Percentiles rank a stretch among this genome's conserved stretches.
Conservation (phyloP, 2,888 invertebrate species). For the Rhingia campestris region DNA sequence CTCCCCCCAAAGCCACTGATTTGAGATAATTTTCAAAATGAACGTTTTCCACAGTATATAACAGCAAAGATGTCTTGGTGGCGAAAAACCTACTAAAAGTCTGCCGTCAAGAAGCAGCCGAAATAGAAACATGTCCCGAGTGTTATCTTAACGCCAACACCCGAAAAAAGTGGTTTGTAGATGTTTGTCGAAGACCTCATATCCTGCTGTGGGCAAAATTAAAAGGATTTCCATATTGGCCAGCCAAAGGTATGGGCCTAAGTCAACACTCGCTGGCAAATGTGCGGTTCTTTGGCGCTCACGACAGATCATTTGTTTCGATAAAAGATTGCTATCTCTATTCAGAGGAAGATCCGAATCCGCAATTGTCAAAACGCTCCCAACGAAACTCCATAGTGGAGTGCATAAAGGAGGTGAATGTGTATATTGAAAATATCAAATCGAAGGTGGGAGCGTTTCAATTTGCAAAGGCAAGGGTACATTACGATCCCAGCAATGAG, state of each 20-base stretch:
- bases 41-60: slow-evolving; percentile 84
- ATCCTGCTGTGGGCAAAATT: slow-evolving; percentile 97
- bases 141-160: slow-evolving; percentile 95
- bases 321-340: slow-evolving; percentile 92
- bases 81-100: slow-evolving; percentile 92
- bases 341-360: slow-evolving; percentile 89
- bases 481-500: slow-evolving; percentile 86
- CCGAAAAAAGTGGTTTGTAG: slow-evolving; percentile 93
- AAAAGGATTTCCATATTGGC: slow-evolving; percentile 98
- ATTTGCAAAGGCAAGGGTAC: slow-evolving; percentile 88
- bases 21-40: neutral
- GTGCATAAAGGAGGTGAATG: slow-evolving; percentile 88
- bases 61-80: slow-evolving; percentile 89
- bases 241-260: slow-evolving; percentile 93
- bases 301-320: slow-evolving; percentile 96
- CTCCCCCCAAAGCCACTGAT: neutral
- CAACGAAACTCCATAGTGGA: slow-evolving; percentile 85
- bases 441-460: slow-evolving; percentile 88
- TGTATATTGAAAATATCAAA: slow-evolving; percentile 89
- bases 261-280: slow-evolving; percentile 89
- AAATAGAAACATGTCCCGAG: slow-evolving; percentile 96
- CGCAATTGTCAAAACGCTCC: slow-evolving; percentile 79
- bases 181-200: slow-evolving; percentile 95
- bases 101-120: slow-evolving; percentile 93
- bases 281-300: slow-evolving; percentile 96